Base-by-base conservation (phyloP, 2,888 invertebrate species). In the Caenorhabditis afra region DNA sequence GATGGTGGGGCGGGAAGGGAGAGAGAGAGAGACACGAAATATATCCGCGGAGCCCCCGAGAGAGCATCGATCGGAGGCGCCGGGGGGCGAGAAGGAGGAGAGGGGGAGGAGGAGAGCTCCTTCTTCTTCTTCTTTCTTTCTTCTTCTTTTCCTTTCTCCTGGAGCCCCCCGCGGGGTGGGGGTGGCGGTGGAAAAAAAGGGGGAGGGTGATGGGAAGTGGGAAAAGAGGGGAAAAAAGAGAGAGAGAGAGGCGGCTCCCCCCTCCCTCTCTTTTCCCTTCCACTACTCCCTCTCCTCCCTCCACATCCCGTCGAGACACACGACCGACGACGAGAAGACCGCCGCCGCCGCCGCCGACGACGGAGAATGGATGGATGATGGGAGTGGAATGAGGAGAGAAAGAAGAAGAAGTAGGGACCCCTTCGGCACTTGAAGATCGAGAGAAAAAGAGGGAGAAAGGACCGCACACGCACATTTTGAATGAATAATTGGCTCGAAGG, bases 381-480 rank as follows among this genome's bases (percentile, higher is more conserved):
- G 18, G 47, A 11, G 47, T 3, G 49, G 22, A 11, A 22, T 8
- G 22, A 49, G 22, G 10, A 20, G 22, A 49, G 22, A 22, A 47
- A 18, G 49, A 22, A 22, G 49, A 49, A 10, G 5, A 22, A 49
- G 49, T 29, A 29, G 29, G 29, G 29, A 29, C 29, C 29, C 29
- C n/a, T 3, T 3, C 29, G 29, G 29, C 29, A 29, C 29, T 29
- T 22, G 49, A 29, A 52, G 52, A 23, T 23, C 7, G n/a, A 29
- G 14, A 11, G n/a, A 52, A 29, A 52, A 1, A 23, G 29, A 23
- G 52, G n/a, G 29, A 52, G 12, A 45, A 41, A 45, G 49, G 49
- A 62, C 62, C 49, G 39, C 22, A 39, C 59, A 61, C 61, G 62
- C 61, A 61, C 61, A 61, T 70, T 62, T 61, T 61, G 70, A 62